Conservation (phyloP, 2,113 vertebrate genomes). For the Podarcis muralis region DNA sequence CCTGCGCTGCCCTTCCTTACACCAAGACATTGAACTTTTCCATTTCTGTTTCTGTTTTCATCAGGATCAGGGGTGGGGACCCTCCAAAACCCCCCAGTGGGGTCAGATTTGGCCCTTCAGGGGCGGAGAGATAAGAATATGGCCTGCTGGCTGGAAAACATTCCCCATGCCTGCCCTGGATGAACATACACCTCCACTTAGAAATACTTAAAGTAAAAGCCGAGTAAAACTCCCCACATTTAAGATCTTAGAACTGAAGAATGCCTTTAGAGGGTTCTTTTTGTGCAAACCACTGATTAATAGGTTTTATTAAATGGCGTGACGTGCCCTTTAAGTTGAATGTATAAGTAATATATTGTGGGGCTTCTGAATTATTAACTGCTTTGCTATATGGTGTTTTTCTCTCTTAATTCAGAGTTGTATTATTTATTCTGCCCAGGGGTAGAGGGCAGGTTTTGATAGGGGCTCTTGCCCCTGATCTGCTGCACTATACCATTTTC, state of each 20-base stretch:
- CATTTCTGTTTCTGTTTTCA: too few species aligned
- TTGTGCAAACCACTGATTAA: constrained; percentile 58
- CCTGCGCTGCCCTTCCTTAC: too few species aligned
- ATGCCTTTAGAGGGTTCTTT: constrained; percentile 45
- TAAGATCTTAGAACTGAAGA: constrained; percentile 59
- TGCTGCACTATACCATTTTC: constrained; percentile 43
- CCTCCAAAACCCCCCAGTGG: too few species aligned
- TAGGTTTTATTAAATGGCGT: constrained; percentile 59
- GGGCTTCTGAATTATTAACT: constrained; percentile 57
- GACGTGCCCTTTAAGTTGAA: constrained; percentile 64
- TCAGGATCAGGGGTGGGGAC: too few species aligned
- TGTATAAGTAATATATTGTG: constrained; percentile 63
- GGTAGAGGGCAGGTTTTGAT: constrained; percentile 35
- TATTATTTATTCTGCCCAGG: constrained; percentile 53
- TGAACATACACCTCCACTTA: background rate
- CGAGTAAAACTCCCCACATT: constrained; percentile 53
- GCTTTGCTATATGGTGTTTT: constrained; percentile 57
- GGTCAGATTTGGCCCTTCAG: too few species aligned
- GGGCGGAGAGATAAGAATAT: too few species aligned
- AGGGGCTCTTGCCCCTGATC: background rate
- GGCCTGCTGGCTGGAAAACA: too few species aligned
- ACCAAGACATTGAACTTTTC: too few species aligned
- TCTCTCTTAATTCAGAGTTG: constrained; percentile 50
- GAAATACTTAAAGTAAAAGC: constrained; percentile 33
- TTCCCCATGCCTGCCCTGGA: background rate